These are phyloP conservation scores for Anableps anableps DNA, from an alignment of 2,797 vertebrate genomes.

Conservation along the genomic window DNA sequence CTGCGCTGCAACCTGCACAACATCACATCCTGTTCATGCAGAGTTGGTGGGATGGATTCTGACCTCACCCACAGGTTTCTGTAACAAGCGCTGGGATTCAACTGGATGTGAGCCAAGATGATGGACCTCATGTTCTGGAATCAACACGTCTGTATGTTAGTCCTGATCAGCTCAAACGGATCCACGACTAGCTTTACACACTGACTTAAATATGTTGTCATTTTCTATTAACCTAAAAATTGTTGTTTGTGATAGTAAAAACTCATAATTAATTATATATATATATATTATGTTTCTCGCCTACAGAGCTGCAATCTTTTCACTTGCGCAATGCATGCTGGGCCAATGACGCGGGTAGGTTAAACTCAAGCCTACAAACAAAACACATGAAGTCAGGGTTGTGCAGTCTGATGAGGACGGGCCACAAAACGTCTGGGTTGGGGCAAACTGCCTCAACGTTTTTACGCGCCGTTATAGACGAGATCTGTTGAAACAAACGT, in stretches of 20 bases:
- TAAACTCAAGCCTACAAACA: neutral
- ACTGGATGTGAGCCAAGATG: neutral
- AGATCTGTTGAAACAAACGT: too few relatives aligned
- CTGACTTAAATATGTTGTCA: neutral
- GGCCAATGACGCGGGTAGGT: neutral
- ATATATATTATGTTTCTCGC: neutral
- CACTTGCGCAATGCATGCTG: neutral
- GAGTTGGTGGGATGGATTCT: neutral
- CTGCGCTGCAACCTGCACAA: neutral
- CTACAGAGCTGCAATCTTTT: neutral
- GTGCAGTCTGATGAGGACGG: neutral
- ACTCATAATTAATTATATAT: neutral
- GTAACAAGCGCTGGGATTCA: neutral
- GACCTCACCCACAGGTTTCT: too few relatives aligned
- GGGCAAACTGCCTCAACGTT: too few relatives aligned
- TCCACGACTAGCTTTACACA: neutral
- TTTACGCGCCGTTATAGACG: too few relatives aligned
- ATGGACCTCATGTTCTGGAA: neutral
- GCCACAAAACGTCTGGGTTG: too few relatives aligned
- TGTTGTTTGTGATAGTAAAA: neutral
- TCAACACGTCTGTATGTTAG: neutral
- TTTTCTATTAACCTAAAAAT: neutral
- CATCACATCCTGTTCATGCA: too few relatives aligned
- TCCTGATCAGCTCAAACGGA: neutral
- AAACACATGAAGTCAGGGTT: neutral